phyloP scores from a whole-genome alignment of 2,113 vertebrate species.

The Nematolebias whitei region DNA sequence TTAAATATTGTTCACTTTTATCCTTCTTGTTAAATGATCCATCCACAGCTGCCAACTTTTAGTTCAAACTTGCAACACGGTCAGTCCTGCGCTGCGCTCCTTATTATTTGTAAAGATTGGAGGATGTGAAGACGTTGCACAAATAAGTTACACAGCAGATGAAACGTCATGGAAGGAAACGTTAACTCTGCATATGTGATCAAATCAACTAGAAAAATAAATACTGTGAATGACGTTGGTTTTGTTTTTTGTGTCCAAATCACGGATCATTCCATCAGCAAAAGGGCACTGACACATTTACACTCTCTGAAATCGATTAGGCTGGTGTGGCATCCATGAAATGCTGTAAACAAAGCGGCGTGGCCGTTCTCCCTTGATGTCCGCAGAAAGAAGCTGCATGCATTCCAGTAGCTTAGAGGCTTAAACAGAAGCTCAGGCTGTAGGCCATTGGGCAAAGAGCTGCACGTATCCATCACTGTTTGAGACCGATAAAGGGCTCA shows the following conservation, averaged over 20 bases:
- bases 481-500: slow-evolving; percentile 62
- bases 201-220: slow-evolving; percentile 4
- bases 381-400: slow-evolving; percentile 56
- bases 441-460: slow-evolving; percentile 65
- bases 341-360: slow-evolving; percentile 62
- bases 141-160: background rate
- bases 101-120: no score
- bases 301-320: slow-evolving; percentile 58
- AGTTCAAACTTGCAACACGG: no score
- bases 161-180: background rate
- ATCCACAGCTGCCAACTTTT: no score
- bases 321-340: slow-evolving; percentile 59
- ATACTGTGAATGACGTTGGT: no score
- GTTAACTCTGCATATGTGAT: no score
- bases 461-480: slow-evolving; percentile 72
- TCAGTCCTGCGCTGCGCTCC: no score
- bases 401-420: slow-evolving; percentile 72
- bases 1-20: no score
- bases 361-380: slow-evolving; percentile 57
- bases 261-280: slow-evolving; percentile 30
- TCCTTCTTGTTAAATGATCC: no score
- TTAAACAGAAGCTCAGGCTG: slow-evolving; percentile 66
- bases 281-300: slow-evolving; percentile 44
- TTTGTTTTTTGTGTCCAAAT: no score
- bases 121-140: background rate